Percentiles rank a stretch among this genome's conserved stretches.
These are phyloP conservation scores for Apocheima hispidaria DNA, from an alignment of 2,888 invertebrate genomes.

Conservation along the genomic window DNA sequence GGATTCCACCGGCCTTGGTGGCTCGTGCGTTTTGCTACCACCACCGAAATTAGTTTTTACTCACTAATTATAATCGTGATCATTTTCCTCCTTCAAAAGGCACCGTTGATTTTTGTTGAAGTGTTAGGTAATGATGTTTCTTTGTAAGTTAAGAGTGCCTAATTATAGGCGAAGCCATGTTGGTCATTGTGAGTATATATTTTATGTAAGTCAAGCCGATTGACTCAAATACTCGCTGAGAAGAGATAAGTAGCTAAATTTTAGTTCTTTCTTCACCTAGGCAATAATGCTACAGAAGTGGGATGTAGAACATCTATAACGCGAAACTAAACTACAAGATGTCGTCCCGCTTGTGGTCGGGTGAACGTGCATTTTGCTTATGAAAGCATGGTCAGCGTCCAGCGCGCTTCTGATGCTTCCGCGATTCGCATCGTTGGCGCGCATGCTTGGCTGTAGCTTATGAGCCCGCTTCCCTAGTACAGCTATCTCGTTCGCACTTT, in stretches of 20 bases:
- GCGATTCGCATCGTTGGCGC: too few species aligned
- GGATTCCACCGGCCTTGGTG: constrained; percentile 44
- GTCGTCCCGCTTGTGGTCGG: too few species aligned
- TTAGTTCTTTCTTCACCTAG: not conserved
- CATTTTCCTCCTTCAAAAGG: constrained; percentile 27
- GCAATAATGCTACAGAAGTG: too few species aligned
- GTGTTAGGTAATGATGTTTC: constrained; percentile 31
- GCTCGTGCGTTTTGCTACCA: constrained; percentile 52
- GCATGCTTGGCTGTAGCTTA: too few species aligned
- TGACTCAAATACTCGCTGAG: not conserved
- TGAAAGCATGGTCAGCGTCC: too few species aligned
- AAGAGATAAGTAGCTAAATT: not conserved
- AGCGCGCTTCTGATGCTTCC: too few species aligned
- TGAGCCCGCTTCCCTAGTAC: too few species aligned
- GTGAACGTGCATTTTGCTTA: too few species aligned
- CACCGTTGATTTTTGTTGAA: constrained; percentile 35
- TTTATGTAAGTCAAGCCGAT: not conserved
- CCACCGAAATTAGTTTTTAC: constrained; percentile 50
- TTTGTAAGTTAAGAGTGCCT: constrained; percentile 3
- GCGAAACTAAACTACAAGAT: too few species aligned
- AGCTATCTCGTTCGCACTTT: too few species aligned
- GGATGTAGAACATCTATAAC: too few species aligned
- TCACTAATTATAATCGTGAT: constrained; percentile 51
- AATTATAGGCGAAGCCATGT: not conserved
- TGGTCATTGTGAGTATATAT: not conserved